A percentile compares a stretch with the other conserved stretches of the same genome.
Evolutionary conservation across 2,888 invertebrate genomes (phyloP).

Genomic region (Idaea aversata): DNA sequence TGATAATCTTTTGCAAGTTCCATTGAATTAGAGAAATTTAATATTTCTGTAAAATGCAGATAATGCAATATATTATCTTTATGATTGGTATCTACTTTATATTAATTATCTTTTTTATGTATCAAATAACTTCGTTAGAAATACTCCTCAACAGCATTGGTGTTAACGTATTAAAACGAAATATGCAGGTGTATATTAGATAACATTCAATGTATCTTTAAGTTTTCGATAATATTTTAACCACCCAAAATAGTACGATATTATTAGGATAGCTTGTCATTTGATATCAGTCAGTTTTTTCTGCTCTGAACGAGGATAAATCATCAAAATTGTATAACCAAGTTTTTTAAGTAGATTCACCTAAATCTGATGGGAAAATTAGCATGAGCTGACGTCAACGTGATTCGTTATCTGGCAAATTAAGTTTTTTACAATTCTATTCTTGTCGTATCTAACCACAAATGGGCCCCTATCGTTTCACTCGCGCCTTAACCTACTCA

Average conservation of each 20-base stretch:
- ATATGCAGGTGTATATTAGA: too few relatives aligned
- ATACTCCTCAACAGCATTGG: too few relatives aligned
- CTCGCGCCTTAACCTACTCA: constrained; percentile 28
- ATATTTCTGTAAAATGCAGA: too few relatives aligned
- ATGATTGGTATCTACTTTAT: too few relatives aligned
- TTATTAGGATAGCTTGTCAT: not conserved
- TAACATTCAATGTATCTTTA: too few relatives aligned
- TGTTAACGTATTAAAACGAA: too few relatives aligned
- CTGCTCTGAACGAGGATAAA: not conserved
- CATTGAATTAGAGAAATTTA: too few relatives aligned
- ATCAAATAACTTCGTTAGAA: too few relatives aligned
- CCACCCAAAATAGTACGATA: not conserved
- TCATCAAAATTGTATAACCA: not conserved
- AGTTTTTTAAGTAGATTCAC: not conserved
- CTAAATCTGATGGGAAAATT: constrained; percentile 13
- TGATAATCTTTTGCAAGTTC: too few relatives aligned
- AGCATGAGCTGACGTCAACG: constrained; percentile 22
- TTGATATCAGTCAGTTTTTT: constrained; percentile 4
- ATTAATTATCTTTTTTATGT: too few relatives aligned
- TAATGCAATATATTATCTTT: too few relatives aligned
- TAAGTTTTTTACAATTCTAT: constrained; percentile 13
- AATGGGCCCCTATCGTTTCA: constrained; percentile 36
- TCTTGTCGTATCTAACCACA: constrained; percentile 34
- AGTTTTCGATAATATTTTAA: too few relatives aligned
- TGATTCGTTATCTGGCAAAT: constrained; percentile 16